These are phyloP conservation scores for Datnioides undecimradiatus DNA, from an alignment of 2,113 vertebrate genomes.

Conservation along the genomic window DNA sequence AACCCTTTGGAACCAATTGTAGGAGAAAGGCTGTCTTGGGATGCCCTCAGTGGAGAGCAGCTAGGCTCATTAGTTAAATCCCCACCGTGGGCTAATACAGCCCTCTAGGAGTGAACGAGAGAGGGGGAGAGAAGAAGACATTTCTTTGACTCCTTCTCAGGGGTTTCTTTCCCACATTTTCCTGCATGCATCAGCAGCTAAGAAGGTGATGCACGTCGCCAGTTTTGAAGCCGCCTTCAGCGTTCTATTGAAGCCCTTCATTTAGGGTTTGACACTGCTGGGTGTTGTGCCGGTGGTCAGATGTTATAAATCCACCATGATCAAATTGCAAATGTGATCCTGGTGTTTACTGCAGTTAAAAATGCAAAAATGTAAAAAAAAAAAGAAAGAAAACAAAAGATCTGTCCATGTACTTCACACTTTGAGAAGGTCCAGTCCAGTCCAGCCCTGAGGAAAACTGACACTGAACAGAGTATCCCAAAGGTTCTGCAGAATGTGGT, in stretches of 20 bases:
- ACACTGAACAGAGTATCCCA: constrained; percentile 25
- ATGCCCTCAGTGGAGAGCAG: constrained; percentile 84
- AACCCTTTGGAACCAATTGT: constrained; percentile 89
- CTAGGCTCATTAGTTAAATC: constrained; percentile 89
- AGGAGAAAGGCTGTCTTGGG: constrained; percentile 86
- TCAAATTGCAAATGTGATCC: background rate
- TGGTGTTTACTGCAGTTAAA: background rate
- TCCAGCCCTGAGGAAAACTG: background rate
- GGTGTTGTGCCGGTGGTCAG: constrained; percentile 49
- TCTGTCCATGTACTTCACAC: constrained; percentile 11
- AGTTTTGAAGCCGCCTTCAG: constrained; percentile 68
- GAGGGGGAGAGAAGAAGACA: constrained; percentile 79
- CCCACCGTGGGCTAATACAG: constrained; percentile 84
- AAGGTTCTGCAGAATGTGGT: constrained; percentile 51
- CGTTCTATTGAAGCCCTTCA: constrained; percentile 61
- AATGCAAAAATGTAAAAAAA: background rate
- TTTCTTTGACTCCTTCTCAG: constrained; percentile 83
- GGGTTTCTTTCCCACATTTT: constrained; percentile 83
- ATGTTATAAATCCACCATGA: constrained; percentile 23
- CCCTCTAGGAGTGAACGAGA: constrained; percentile 80
- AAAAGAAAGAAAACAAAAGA: background rate
- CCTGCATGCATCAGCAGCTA: constrained; percentile 85
- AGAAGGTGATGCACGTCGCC: constrained; percentile 69
- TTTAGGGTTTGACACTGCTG: constrained; percentile 26
- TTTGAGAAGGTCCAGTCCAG: constrained; percentile 14